phyloP scores from a whole-genome alignment of 1,140 invertebrate species.

The Apocrypta bakeri region DNA sequence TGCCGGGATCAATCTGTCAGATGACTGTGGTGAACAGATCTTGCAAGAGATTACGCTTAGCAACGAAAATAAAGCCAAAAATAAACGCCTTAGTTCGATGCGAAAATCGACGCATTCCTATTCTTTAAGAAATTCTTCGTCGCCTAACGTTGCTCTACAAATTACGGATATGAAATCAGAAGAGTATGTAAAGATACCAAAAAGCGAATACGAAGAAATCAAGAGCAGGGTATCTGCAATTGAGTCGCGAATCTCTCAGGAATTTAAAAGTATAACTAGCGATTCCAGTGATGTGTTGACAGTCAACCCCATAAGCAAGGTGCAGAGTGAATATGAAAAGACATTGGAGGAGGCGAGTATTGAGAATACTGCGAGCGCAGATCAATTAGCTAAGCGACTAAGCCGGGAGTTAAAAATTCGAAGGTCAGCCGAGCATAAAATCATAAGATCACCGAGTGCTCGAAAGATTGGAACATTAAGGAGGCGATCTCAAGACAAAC shows the following conservation, averaged over 20 bases:
- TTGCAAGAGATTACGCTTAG: slow-evolving; percentile 46
- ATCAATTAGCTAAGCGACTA: slow-evolving; percentile 81
- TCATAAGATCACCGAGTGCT: slow-evolving; percentile 86
- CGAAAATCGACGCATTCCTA: slow-evolving; percentile 50
- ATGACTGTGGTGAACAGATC: slow-evolving; percentile 58
- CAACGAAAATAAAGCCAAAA: slow-evolving; percentile 47
- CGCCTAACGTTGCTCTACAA: not conserved
- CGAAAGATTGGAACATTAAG: slow-evolving; percentile 85
- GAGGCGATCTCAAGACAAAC: slow-evolving; percentile 78
- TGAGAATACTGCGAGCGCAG: slow-evolving; percentile 77
- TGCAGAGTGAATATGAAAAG: slow-evolving; percentile 83
- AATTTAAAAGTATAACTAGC: slow-evolving; percentile 76
- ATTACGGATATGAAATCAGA: slow-evolving; percentile 46
- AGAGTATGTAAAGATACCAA: slow-evolving; percentile 81
- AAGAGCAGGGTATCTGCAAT: slow-evolving; percentile 82
- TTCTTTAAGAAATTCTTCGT: slow-evolving; percentile 33
- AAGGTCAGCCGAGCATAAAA: slow-evolving; percentile 79
- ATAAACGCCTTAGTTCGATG: slow-evolving; percentile 26
- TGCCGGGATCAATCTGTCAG: slow-evolving; percentile 69
- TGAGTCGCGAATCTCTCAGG: slow-evolving; percentile 81
- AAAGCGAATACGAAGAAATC: slow-evolving; percentile 84
- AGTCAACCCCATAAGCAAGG: slow-evolving; percentile 67
- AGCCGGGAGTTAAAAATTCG: slow-evolving; percentile 84
- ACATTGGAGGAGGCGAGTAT: slow-evolving; percentile 80
- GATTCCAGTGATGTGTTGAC: slow-evolving; percentile 54